Evolutionary conservation across 2,797 vertebrate species (phyloP).

Genomic region (Rachycentron canadum): DNA sequence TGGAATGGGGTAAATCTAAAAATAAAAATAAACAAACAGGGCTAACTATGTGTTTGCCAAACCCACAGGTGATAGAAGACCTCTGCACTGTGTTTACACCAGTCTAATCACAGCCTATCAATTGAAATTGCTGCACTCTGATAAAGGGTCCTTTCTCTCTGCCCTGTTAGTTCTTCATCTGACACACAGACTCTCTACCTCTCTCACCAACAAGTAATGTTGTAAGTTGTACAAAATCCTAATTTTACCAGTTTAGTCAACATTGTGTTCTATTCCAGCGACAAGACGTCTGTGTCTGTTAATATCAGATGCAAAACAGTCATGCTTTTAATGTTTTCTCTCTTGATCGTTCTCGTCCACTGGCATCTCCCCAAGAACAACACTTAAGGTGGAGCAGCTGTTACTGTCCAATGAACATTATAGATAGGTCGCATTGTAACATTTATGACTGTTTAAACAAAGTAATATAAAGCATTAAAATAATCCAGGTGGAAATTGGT

Average conservation of each 20-base stretch:
- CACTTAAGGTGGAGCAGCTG: too few species aligned
- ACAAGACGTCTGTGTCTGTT: background rate
- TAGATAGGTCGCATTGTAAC: background rate
- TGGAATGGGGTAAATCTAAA: background rate
- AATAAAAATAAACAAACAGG: background rate
- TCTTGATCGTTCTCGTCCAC: background rate
- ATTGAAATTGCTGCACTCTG: background rate
- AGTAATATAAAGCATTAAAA: background rate
- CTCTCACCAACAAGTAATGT: background rate
- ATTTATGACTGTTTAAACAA: background rate
- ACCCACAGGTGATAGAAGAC: background rate
- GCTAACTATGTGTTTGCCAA: too few species aligned
- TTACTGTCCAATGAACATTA: too few species aligned
- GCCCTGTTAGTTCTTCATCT: background rate
- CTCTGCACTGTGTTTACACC: background rate
- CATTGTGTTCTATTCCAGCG: background rate
- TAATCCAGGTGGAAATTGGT: background rate
- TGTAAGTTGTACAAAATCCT: background rate
- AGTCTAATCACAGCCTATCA: background rate
- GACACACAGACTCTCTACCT: background rate
- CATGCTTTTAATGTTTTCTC: background rate
- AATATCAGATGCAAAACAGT: background rate
- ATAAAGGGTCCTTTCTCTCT: background rate
- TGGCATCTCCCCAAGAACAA: background rate
- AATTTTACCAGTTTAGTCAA: background rate